Evolutionary conservation across 2,888 invertebrate species (phyloP), one percentile per base, ranked within the genome.

Genomic region (Axea sp.): DNA sequence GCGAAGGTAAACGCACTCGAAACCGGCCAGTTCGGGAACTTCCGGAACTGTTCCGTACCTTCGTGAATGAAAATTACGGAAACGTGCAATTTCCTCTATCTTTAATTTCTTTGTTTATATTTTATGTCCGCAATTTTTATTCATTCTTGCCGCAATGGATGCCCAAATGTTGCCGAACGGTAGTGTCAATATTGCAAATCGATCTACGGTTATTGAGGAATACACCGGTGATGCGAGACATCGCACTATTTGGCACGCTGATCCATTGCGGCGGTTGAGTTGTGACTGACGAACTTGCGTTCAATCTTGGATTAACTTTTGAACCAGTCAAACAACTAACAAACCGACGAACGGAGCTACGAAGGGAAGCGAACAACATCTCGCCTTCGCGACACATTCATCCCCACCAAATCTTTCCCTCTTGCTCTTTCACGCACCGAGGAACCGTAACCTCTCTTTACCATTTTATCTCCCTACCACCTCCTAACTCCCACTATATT

Each of bases 301-400:
- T 68, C 64, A 45, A 74, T 74, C 68, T 64, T 65, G 65, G 64
- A 59, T 69, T 65, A 68, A 65, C 68, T 69, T 64, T 62, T 74
- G 73, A 74, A 69, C 73, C 73, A 74, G 74, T 74, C 74, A 72
- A 73, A 71, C 71, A 76, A 73, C 73, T 65, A 74, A 76, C 73
- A 75, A 75, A 71, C 73, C 60, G 62, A 73, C 69, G 73, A 69
- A 47, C 76, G 49, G 22, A 71, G 71, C 67, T 33, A 67, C 57
- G 73, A 57, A 73, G 71, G 59, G 76, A 76, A 73, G 72, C 72
- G 75, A 64, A 64, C 68, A 68, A 67, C 73, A 76, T 73, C 75
- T 69, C 73, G 75, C 73, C 73, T 73, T 68, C 68, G 73, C 75
- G 73, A 76, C 75, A 76, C 75, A 60, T 73, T 73, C 65, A 51